Evolutionary conservation across 1,140 invertebrate genomes (phyloP), one percentile per base, ranked within the genome.

Genomic region (Leguminivora glycinivorella): DNA sequence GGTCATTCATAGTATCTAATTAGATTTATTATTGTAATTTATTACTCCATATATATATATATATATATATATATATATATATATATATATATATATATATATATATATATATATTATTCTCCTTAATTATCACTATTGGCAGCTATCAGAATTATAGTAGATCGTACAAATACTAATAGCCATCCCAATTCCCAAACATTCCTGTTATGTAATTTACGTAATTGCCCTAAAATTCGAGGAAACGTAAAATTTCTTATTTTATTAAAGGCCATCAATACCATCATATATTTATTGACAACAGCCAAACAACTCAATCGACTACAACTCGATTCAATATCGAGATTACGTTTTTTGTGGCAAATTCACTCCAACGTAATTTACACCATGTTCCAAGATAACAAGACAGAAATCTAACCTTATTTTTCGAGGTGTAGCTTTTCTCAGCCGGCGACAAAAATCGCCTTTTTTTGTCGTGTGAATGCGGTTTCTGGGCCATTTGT

Each of bases 401-500:
- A 17, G n/a, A 43, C n/a, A n/a, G 40, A 43, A 43, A 43, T 17
- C 14, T 43, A 43, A 43, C 1, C 12, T n/a, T 5, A n/a, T 43
- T 4, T n/a, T 6, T n/a, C 6, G 47, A 9, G 19, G 47, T 52
- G 47, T 22, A 22, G 47, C 47, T n/a, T 17, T 52, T 52, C 47
- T 52, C 47, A 69, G 68, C 56, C 47, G 31, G 68, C 56, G 68
- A 58, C 68, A 69, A 56, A 43, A 26, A 52, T 52, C 19, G 47
- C 19, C 19, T 52, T 52, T 52, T 47, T 52, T 52, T 60, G 19
- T 63, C 40, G 34, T 70, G 69, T 56, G 69, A 70, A 70, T 70
- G 69, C 69, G 69, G 69, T 70, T 66, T 66, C 31, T 60, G 52
- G 68, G 68, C 26, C 52, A 70, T 58, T 70, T 58, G 29, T 47